Conservation (phyloP, 2,113 vertebrate species). For the Malurus cyaneus region DNA sequence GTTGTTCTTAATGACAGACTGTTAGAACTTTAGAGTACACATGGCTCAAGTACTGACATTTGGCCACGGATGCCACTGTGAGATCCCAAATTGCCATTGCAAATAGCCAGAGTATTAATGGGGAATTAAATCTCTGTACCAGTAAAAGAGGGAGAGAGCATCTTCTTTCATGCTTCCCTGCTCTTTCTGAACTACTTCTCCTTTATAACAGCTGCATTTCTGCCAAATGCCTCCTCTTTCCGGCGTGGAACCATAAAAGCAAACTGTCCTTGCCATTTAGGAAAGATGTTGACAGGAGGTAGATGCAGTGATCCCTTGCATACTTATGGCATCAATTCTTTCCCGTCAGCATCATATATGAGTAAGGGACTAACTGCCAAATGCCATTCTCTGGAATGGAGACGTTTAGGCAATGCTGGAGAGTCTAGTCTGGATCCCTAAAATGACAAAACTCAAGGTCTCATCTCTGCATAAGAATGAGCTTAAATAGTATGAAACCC, state of each 20-base stretch:
- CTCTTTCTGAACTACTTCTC: conserved; percentile 11
- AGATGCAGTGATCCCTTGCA: conserved; percentile 18
- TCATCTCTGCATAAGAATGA: not conserved
- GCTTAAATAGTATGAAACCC: not conserved
- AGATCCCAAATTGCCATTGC: not conserved
- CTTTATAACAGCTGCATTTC: not conserved
- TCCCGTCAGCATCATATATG: not conserved
- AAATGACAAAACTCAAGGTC: not conserved
- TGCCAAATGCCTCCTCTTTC: conserved; percentile 26
- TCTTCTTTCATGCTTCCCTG: conserved; percentile 27
- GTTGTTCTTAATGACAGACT: not conserved
- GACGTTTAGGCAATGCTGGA: not conserved
- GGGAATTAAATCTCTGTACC: not conserved
- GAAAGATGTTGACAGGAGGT: conserved; percentile 39
- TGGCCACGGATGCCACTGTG: not conserved
- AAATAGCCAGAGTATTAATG: not conserved
- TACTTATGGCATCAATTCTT: conserved; percentile 3
- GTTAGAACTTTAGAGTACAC: not conserved
- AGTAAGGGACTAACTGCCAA: conserved; percentile 7
- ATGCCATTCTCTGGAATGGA: not conserved
- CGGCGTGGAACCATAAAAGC: conserved; percentile 9
- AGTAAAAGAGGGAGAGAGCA: not conserved
- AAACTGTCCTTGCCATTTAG: conserved; percentile 38
- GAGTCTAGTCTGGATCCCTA: not conserved
- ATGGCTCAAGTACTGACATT: not conserved